Conservation (phyloP, 2,888 invertebrate genomes). For the Lepidonotus clava region DNA sequence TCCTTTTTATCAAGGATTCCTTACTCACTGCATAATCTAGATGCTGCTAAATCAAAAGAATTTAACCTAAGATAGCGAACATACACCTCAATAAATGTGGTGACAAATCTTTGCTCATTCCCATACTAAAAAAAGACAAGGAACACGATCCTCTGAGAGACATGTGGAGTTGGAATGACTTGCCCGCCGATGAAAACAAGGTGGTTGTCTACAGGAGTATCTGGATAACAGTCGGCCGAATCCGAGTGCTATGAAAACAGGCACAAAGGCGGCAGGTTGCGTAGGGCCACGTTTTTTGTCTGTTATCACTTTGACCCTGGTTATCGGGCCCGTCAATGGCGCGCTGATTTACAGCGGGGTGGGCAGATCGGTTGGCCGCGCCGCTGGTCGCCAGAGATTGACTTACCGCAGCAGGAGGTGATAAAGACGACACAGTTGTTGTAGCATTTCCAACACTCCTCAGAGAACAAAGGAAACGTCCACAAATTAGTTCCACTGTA, state of each 20-base stretch:
- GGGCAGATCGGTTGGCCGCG: background rate
- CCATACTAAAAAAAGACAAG: too few species aligned
- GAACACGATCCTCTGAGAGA: background rate
- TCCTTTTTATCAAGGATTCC: too few species aligned
- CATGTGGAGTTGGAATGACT: background rate
- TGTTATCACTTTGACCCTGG: slow-evolving; percentile 22
- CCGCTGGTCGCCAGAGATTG: background rate
- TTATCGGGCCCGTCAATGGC: background rate
- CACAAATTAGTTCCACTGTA: background rate
- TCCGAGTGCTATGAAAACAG: background rate
- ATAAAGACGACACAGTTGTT: slow-evolving; percentile 7
- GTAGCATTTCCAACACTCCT: background rate
- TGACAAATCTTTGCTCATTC: too few species aligned
- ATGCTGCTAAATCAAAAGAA: too few species aligned
- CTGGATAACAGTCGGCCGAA: background rate
- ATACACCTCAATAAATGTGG: too few species aligned
- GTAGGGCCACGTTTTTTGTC: background rate
- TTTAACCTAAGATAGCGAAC: too few species aligned
- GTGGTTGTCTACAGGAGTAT: background rate
- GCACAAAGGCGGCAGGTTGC: background rate
- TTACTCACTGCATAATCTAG: too few species aligned
- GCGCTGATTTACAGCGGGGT: background rate
- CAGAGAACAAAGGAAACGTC: slow-evolving; percentile 1
- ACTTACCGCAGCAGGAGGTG: background rate
- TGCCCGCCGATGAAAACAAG: background rate